These are phyloP conservation scores for Silurus glanis DNA, from an alignment of 2,113 vertebrate genomes.

Conservation along the genomic window DNA sequence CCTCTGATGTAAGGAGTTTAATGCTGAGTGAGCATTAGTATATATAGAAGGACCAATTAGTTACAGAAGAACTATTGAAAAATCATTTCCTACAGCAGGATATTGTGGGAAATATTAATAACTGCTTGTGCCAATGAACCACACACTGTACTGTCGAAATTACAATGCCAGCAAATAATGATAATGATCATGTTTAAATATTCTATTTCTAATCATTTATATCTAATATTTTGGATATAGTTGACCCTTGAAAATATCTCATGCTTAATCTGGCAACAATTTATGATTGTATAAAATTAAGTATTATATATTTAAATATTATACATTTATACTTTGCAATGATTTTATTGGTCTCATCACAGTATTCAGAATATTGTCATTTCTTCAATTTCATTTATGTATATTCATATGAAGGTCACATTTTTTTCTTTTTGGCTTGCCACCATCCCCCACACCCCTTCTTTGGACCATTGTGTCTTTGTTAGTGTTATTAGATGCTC, in stretches of 20 bases:
- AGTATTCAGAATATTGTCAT: neutral
- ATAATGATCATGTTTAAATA: no score
- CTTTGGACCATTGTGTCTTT: neutral
- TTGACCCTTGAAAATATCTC: neutral
- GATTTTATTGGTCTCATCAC: neutral
- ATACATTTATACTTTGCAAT: neutral
- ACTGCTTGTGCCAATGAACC: neutral
- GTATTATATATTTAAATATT: neutral
- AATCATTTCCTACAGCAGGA: neutral
- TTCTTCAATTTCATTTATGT: no score
- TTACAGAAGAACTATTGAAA: no score
- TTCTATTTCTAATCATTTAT: neutral
- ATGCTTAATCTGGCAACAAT: neutral
- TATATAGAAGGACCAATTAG: neutral
- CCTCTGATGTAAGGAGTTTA: slow-evolving; percentile 38
- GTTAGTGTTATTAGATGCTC: neutral
- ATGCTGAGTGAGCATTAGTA: neutral
- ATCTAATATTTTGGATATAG: neutral
- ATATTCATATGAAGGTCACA: neutral
- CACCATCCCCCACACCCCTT: neutral
- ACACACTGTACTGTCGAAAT: neutral
- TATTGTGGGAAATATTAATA: neutral
- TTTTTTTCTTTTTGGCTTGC: neutral
- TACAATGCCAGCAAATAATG: neutral
- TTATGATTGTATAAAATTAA: neutral